Percentiles rank a stretch among this genome's conserved stretches.
These are phyloP conservation scores for Morinoia aosen DNA, from an alignment of 2,888 invertebrate species.

Conservation along the genomic window DNA sequence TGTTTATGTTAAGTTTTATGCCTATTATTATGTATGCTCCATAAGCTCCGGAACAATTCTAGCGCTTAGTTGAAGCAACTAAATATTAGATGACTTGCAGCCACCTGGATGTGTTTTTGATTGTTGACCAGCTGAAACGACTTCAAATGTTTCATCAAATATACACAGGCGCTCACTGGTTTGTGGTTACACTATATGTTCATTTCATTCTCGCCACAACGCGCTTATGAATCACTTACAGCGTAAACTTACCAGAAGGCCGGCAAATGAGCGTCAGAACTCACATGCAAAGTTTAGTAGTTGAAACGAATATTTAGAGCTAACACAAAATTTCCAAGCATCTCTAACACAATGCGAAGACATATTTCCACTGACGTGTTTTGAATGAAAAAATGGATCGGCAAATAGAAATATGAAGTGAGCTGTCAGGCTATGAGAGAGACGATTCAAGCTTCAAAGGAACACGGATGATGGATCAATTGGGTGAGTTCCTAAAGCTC, in stretches of 20 bases:
- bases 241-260: neutral
- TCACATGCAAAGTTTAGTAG: no score
- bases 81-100: neutral
- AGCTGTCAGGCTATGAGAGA: neutral
- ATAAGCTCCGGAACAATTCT: neutral
- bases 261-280: neutral
- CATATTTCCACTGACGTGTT: neutral
- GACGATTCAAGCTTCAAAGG: neutral
- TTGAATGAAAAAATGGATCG: neutral
- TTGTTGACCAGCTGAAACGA: neutral
- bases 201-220: neutral
- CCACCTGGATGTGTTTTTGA: neutral
- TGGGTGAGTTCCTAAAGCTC: neutral
- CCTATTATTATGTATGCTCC: no score
- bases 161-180: neutral
- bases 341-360: neutral
- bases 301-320: neutral
- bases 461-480: slow-evolving; percentile 1
- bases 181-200: neutral
- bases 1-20: no score
- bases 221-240: neutral
- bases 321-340: neutral
- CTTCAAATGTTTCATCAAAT: neutral
- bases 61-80: neutral
- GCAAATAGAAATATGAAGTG: neutral